phyloP scores from a whole-genome alignment of 2,113 vertebrate genomes.

The cattle (Bos taurus) region ARS-UCD2.0 NC_037357.1:135905501-135906000 shows the following conservation, averaged over 20 bases:
- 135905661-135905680: not conserved
- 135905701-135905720: too few species aligned
- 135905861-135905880: not conserved
- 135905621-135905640: not conserved
- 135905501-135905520: not conserved
- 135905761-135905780: not conserved
- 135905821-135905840: rapidly evolving
- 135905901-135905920: not conserved
- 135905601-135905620: rapidly evolving
- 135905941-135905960: not conserved
- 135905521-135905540: not conserved
- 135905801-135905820: rapidly evolving
- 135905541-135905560: not conserved
- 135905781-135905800: rapidly evolving
- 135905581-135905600: not conserved
- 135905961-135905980: not conserved
- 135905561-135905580: not conserved
- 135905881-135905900: not conserved
- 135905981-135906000: not conserved
- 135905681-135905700: rapidly evolving
- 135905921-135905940: not conserved
- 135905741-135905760: not conserved
- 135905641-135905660: not conserved
- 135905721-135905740: too few species aligned
- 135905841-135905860: rapidly evolving